A percentile compares a stretch with the other conserved stretches of the same genome.
phyloP scores from a whole-genome alignment of 2,888 invertebrate genomes.

The Pachymerium ferrugineum region DNA sequence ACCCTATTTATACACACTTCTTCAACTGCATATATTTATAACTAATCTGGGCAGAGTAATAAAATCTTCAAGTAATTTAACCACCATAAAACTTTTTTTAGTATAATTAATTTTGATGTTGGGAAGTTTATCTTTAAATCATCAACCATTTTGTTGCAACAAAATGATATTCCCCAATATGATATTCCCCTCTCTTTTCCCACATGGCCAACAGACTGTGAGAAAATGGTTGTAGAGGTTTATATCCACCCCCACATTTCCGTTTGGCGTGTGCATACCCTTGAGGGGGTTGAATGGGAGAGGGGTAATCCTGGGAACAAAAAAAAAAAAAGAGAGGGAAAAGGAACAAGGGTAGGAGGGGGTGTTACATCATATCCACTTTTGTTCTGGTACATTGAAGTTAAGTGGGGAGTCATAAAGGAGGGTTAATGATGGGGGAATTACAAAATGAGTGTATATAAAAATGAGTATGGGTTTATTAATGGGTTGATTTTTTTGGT shows the following conservation, averaged over 20 bases:
- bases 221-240: constrained; percentile 20
- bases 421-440: constrained; percentile 12
- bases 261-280: constrained; percentile 27
- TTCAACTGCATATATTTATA: no score
- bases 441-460: background rate
- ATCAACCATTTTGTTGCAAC: background rate
- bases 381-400: constrained; percentile 27
- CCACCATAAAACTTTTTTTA: no score
- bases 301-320: constrained; percentile 25
- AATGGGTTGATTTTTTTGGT: background rate
- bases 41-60: no score
- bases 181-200: background rate
- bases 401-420: constrained; percentile 24
- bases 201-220: constrained; percentile 27
- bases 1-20: no score
- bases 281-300: constrained; percentile 25
- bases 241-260: constrained; percentile 27
- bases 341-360: background rate
- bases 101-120: no score
- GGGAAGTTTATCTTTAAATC: no score
- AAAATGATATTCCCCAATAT: background rate
- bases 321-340: background rate
- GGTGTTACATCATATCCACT: constrained; percentile 27
- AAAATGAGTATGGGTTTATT: background rate
- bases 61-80: no score